phyloP scores from a whole-genome alignment of 2,888 invertebrate species.

The Hyles lineata region DNA sequence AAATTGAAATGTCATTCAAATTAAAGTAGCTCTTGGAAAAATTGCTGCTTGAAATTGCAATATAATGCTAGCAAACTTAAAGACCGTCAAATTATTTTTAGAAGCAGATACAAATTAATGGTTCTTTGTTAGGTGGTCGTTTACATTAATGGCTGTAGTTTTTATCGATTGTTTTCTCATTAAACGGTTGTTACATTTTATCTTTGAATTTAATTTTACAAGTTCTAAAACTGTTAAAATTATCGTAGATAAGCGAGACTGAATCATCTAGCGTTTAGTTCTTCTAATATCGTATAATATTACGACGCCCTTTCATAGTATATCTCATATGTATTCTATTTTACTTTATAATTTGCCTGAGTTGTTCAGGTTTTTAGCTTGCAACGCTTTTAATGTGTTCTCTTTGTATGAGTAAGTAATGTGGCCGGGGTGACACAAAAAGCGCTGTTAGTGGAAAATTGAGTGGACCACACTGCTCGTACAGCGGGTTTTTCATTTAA shows the following conservation, averaged over 20 bases:
- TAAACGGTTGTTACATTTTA: background rate
- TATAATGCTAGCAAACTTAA: background rate
- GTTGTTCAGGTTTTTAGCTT: constrained; percentile 5
- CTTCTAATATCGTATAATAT: too few relatives aligned
- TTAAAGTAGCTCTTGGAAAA: background rate
- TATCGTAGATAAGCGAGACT: too few relatives aligned
- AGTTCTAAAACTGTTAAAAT: background rate
- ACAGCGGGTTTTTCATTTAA: background rate
- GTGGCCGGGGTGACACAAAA: constrained; percentile 7
- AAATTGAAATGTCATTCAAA: constrained; percentile 6
- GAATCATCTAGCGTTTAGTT: too few relatives aligned
- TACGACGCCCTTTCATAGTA: background rate
- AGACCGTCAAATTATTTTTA: background rate
- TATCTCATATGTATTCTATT: background rate
- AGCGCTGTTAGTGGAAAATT: constrained; percentile 11
- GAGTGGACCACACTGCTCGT: background rate
- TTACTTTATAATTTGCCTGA: background rate
- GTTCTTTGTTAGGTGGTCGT: background rate
- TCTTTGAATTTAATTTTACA: background rate
- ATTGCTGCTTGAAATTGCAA: constrained; percentile 6
- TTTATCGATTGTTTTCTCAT: background rate
- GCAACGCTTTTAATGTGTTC: background rate
- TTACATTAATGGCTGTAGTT: background rate
- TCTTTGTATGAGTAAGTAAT: background rate
- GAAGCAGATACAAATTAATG: background rate